Evolutionary conservation across 1,140 invertebrate species (phyloP).

Genomic region (Pseudomyrmex concolor): DNA sequence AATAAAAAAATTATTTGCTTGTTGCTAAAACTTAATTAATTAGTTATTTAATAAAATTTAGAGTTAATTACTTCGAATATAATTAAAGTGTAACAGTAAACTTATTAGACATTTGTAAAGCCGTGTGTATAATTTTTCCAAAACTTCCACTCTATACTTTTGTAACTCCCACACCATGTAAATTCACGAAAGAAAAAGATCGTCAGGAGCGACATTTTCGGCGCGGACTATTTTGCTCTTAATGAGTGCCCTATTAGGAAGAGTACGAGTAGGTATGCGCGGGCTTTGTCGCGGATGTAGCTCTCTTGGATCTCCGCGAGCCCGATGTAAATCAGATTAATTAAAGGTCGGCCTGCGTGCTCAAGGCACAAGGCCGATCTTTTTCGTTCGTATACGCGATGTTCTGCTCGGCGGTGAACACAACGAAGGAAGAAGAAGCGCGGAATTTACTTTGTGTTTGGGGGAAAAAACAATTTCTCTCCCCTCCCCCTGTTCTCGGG

Average conservation of each 20-base stretch:
- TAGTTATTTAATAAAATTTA: no score
- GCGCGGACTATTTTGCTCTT: constrained; percentile 64
- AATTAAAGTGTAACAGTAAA: no score
- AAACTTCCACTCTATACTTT: no score
- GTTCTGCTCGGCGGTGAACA: not conserved
- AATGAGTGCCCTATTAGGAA: constrained; percentile 80
- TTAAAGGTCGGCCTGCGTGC: constrained; percentile 57
- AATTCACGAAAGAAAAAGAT: not conserved
- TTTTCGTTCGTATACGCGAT: constrained; percentile 46
- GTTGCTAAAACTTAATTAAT: not conserved
- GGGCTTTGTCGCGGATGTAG: constrained; percentile 63
- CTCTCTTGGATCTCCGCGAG: constrained; percentile 57
- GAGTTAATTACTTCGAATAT: not conserved
- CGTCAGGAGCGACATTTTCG: constrained; percentile 56
- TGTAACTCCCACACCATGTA: not conserved
- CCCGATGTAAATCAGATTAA: constrained; percentile 76
- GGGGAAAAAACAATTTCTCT: constrained; percentile 13
- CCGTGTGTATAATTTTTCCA: no score
- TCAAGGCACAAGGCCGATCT: not conserved
- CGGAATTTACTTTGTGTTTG: constrained; percentile 44
- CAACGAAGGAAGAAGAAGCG: not conserved
- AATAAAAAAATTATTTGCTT: not conserved
- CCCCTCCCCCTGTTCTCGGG: not conserved
- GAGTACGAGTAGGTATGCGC: constrained; percentile 66
- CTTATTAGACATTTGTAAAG: no score